These are phyloP conservation scores for Pachydiplax longipennis DNA, from an alignment of 2,888 invertebrate species.

Conservation along the genomic window DNA sequence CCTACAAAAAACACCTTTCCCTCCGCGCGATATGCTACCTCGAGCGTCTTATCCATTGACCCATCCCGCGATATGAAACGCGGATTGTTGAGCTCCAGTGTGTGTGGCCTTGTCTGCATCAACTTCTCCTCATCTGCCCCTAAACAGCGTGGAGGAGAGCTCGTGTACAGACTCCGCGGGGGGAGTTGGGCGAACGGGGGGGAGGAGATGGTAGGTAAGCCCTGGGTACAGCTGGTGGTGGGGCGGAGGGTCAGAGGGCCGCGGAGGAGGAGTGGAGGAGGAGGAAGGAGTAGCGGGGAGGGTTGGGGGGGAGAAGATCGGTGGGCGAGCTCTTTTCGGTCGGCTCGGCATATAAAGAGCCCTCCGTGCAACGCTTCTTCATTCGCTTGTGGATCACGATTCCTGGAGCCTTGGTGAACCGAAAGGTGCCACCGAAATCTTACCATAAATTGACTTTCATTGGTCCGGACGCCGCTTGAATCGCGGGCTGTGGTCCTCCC, in stretches of 20 bases:
- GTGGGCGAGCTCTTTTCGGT: slow-evolving; percentile 36
- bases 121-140: neutral
- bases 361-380: slow-evolving; percentile 1
- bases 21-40: neutral
- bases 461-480: neutral
- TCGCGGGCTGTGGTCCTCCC: slow-evolving; percentile 51
- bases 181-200: neutral
- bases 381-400: slow-evolving; percentile 32
- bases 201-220: neutral
- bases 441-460: neutral
- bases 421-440: slow-evolving; percentile 6
- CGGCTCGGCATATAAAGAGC: slow-evolving; percentile 35
- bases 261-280: neutral
- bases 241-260: neutral
- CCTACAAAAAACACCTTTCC: neutral
- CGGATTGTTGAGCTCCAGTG: neutral
- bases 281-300: neutral
- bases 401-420: slow-evolving; percentile 15
- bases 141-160: neutral
- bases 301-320: neutral
- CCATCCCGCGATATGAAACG: neutral
- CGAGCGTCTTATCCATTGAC: neutral
- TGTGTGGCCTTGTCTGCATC: neutral
- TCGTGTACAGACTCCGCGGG: neutral
- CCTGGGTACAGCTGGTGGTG: neutral